Conservation (phyloP, 2,888 invertebrate species). For the Arctia plantaginis region DNA sequence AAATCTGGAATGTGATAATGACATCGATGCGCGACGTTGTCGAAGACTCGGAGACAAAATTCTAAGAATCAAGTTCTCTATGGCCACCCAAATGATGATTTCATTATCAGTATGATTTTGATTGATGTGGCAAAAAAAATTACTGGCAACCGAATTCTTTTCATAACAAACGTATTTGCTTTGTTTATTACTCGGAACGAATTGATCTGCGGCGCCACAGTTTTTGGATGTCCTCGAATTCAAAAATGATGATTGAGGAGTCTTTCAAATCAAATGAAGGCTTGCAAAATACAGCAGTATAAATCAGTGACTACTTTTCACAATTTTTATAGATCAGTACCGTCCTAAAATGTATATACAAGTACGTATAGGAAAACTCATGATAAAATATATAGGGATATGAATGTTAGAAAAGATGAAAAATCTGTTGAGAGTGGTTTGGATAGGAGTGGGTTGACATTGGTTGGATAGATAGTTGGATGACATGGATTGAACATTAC, state of each 20-base stretch:
- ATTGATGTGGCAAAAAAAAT: slow-evolving; percentile 85
- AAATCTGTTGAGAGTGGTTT: background rate
- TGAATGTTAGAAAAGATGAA: background rate
- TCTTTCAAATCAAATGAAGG: slow-evolving; percentile 38
- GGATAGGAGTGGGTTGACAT: too few relatives aligned
- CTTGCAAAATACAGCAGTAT: slow-evolving; percentile 10
- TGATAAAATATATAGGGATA: background rate
- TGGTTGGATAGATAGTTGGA: too few relatives aligned
- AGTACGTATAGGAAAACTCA: background rate
- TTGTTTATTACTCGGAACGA: slow-evolving; percentile 85
- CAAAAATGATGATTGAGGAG: slow-evolving; percentile 25
- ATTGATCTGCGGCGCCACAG: slow-evolving; percentile 83
- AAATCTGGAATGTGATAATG: slow-evolving; percentile 86
- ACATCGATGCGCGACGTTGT: slow-evolving; percentile 51
- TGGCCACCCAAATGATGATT: slow-evolving; percentile 87
- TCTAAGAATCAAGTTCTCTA: slow-evolving; percentile 81
- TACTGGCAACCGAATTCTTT: slow-evolving; percentile 78
- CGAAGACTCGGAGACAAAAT: slow-evolving; percentile 64
- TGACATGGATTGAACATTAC: too few relatives aligned
- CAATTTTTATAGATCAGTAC: background rate
- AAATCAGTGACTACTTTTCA: background rate
- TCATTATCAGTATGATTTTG: slow-evolving; percentile 87
- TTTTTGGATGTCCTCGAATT: slow-evolving; percentile 69
- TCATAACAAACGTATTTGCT: slow-evolving; percentile 80
- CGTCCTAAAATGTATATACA: background rate